Conservation (phyloP, 2,797 vertebrate genomes). For the Mus minutoides region DNA sequence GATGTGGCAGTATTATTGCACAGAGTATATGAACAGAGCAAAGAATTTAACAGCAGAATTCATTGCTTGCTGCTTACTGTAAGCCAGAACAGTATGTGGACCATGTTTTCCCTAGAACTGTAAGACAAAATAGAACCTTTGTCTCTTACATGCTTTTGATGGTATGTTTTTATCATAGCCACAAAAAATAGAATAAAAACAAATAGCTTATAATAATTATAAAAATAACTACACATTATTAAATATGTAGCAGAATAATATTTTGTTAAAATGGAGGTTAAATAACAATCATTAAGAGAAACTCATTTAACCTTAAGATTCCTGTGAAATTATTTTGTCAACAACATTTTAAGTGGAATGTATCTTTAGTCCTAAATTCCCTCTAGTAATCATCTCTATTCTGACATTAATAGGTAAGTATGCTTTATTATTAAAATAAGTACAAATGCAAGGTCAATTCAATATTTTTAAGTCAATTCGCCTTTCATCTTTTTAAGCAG, state of each 20-base stretch:
- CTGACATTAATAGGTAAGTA: slow-evolving; percentile 39
- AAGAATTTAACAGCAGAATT: background rate
- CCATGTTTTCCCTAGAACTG: background rate
- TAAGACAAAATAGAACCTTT: background rate
- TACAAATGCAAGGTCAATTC: background rate
- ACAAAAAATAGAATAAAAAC: background rate
- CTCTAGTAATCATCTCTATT: slow-evolving; percentile 9
- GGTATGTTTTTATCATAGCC: background rate
- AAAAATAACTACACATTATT: background rate
- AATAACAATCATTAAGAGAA: slow-evolving; percentile 17
- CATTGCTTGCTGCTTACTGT: background rate
- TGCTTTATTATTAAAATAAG: slow-evolving; percentile 17
- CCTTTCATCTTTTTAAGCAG: background rate
- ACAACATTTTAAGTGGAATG: slow-evolving; percentile 17
- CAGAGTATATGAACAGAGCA: background rate
- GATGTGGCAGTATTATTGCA: background rate
- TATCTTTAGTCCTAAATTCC: background rate
- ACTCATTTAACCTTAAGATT: slow-evolving; percentile 24
- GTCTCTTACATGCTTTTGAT: background rate
- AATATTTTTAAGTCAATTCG: background rate
- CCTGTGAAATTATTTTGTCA: slow-evolving; percentile 45
- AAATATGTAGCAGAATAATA: background rate
- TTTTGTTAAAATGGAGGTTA: slow-evolving; percentile 38
- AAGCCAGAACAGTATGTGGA: background rate
- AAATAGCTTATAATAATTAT: background rate